These are phyloP conservation scores for Lamellibrachia satsuma DNA, from an alignment of 2,888 invertebrate genomes.

Conservation along the genomic window DNA sequence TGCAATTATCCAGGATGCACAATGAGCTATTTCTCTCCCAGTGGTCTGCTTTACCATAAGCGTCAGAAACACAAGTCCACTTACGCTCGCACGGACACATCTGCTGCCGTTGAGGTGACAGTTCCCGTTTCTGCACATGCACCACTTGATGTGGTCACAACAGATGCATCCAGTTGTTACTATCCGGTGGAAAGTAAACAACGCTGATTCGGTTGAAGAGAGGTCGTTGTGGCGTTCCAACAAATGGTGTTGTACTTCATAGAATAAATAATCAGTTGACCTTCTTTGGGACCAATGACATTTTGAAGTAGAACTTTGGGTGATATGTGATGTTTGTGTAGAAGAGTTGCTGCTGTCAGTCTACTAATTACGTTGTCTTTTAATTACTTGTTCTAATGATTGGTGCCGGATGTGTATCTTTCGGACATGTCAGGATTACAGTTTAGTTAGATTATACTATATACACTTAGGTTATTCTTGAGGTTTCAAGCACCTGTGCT, in stretches of 20 bases:
- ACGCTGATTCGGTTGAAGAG: not conserved
- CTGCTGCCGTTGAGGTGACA: not conserved
- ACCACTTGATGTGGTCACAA: not conserved
- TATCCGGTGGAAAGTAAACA: too few species aligned
- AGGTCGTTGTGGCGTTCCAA: not conserved
- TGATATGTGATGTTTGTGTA: not conserved
- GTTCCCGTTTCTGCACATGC: not conserved
- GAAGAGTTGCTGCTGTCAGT: not conserved
- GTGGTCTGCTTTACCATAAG: not conserved
- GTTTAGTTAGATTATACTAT: not conserved
- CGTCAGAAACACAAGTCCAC: not conserved
- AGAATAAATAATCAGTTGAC: not conserved
- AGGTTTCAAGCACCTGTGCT: not conserved
- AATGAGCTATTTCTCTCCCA: not conserved
- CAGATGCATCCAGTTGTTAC: not conserved
- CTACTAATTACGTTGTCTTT: not conserved
- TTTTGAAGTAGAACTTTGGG: not conserved
- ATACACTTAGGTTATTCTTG: not conserved
- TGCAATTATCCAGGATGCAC: conserved; percentile 1
- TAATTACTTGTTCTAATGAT: not conserved
- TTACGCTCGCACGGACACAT: not conserved
- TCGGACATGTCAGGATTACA: not conserved
- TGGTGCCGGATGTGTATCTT: not conserved
- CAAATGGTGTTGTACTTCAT: not conserved
- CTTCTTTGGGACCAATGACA: not conserved